A percentile compares a stretch with the other conserved stretches of the same genome.
Evolutionary conservation across 2,888 invertebrate genomes (phyloP).

Genomic region (Chrysomela aeneicollis): DNA sequence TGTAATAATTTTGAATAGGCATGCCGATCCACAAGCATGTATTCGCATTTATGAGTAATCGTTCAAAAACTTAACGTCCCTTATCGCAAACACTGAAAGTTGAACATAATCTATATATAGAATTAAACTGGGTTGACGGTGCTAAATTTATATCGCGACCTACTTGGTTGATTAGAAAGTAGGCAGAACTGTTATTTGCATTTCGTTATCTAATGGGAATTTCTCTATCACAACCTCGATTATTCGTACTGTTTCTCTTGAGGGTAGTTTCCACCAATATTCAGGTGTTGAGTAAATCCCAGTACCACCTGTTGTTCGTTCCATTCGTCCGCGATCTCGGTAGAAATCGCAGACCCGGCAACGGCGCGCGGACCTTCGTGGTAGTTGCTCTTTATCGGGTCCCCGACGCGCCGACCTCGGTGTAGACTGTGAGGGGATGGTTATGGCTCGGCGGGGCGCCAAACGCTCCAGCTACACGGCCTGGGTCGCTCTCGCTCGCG

Average conservation of each 20-base stretch:
- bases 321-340: constrained; percentile 24
- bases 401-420: constrained; percentile 56
- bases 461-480: constrained; percentile 45
- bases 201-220: neutral
- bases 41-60: too few relatives aligned
- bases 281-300: too few relatives aligned
- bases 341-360: neutral
- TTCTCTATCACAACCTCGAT: neutral
- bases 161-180: neutral
- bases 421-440: constrained; percentile 61
- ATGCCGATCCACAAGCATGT: too few relatives aligned
- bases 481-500: constrained; percentile 45
- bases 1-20: too few relatives aligned
- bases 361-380: constrained; percentile 24
- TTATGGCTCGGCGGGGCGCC: constrained; percentile 61
- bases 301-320: constrained; percentile 23
- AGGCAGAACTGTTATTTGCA: neutral
- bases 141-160: neutral
- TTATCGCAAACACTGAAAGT: too few relatives aligned
- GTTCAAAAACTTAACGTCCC: too few relatives aligned
- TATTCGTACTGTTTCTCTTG: too few relatives aligned
- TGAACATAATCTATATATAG: too few relatives aligned
- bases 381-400: constrained; percentile 40
- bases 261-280: too few relatives aligned
- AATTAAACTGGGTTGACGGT: neutral